These are phyloP conservation scores for Apodemia zela DNA, from an alignment of 2,888 invertebrate species.

Conservation along the genomic window DNA sequence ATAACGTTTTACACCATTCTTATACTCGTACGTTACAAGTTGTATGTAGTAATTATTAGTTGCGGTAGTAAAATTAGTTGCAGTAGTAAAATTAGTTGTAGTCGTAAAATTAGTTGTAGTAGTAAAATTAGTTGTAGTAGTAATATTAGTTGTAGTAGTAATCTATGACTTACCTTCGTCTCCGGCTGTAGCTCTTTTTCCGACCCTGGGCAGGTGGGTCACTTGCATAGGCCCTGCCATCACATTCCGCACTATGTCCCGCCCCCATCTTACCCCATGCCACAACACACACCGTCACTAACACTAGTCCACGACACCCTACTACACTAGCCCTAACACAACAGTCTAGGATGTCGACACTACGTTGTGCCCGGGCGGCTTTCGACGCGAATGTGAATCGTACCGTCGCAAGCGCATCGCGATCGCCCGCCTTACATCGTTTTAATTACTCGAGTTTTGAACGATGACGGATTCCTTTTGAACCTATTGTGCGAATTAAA, in stretches of 20 bases:
- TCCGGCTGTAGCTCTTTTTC: slow-evolving; percentile 59
- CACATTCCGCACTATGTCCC: slow-evolving; percentile 75
- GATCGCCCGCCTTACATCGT: slow-evolving; percentile 52
- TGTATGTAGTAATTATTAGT: too few species aligned
- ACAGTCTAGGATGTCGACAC: slow-evolving; percentile 34
- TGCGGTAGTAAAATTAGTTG: too few species aligned
- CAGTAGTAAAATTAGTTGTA: too few species aligned
- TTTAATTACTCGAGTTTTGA: slow-evolving; percentile 55
- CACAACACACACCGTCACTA: slow-evolving; percentile 70
- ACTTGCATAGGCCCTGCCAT: slow-evolving; percentile 70
- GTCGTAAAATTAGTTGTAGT: too few species aligned
- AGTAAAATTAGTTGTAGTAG: too few species aligned
- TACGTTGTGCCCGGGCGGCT: slow-evolving; percentile 63
- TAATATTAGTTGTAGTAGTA: neutral
- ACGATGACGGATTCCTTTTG: slow-evolving; percentile 36
- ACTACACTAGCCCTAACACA: slow-evolving; percentile 22
- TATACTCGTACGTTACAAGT: too few species aligned
- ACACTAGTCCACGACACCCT: slow-evolving; percentile 63
- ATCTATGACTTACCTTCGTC: slow-evolving; percentile 60
- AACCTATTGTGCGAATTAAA: slow-evolving; percentile 32
- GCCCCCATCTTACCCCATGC: slow-evolving; percentile 76
- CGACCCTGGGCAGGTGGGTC: slow-evolving; percentile 71
- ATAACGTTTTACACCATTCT: too few species aligned
- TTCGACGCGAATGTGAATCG: slow-evolving; percentile 72
- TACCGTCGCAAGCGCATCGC: slow-evolving; percentile 65